Evolutionary conservation across 2,113 vertebrate genomes (phyloP).

Genomic region (Oryzias woworae): DNA sequence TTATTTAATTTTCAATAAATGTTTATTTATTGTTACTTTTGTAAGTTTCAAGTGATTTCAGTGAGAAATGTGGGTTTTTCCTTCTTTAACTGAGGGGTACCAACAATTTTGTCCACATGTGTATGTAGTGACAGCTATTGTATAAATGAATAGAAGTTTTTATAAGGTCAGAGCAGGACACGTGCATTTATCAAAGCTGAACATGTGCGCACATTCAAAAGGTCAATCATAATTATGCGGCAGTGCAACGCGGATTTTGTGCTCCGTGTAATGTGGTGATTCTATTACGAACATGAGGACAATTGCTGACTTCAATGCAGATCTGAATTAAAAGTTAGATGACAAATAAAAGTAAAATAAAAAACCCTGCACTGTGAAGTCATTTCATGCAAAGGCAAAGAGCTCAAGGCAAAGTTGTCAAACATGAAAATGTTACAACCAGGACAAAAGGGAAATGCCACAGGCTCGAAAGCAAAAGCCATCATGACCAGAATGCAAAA

Average conservation of each 20-base stretch:
- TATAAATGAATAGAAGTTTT: background rate
- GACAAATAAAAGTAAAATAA: too few species aligned
- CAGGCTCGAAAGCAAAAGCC: slow-evolving; percentile 19
- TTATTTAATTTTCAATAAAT: too few species aligned
- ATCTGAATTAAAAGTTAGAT: too few species aligned
- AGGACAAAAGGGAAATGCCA: slow-evolving; percentile 3
- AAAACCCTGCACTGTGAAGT: too few species aligned
- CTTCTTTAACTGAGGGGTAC: too few species aligned
- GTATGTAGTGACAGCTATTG: background rate
- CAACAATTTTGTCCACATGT: too few species aligned
- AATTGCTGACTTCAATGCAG: slow-evolving; percentile 1
- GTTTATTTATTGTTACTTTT: too few species aligned
- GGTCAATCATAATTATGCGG: background rate
- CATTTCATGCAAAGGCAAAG: background rate
- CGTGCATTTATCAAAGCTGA: background rate
- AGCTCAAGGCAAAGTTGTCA: slow-evolving; percentile 14
- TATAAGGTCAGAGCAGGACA: background rate
- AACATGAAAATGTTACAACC: slow-evolving; percentile 19
- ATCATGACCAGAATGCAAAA: background rate
- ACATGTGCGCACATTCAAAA: background rate
- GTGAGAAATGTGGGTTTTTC: too few species aligned
- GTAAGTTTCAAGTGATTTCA: too few species aligned
- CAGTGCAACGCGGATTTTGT: background rate
- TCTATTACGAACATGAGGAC: slow-evolving; percentile 6
- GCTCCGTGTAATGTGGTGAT: background rate